Percentiles rank a stretch among this genome's conserved stretches.
Conservation (phyloP, 2,113 vertebrate species). For the Turdus rufiventris region DNA sequence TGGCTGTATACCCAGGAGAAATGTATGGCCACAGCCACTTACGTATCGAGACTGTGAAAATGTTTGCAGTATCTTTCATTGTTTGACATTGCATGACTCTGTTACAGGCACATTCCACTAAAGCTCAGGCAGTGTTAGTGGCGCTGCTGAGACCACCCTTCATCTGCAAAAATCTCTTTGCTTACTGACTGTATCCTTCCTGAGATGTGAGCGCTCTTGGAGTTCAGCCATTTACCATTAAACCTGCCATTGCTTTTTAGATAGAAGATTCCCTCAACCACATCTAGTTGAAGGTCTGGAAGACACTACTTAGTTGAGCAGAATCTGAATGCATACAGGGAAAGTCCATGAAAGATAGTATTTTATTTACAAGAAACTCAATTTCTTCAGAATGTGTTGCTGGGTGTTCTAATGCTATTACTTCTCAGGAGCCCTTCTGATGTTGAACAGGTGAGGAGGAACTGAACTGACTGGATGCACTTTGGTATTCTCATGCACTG, state of each 20-base stretch:
- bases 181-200: not conserved
- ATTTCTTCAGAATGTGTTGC: not conserved
- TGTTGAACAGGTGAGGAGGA: not conserved
- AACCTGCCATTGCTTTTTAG: not conserved
- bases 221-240: not conserved
- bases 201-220: not conserved
- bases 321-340: not conserved
- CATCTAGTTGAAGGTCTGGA: not conserved
- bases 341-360: rapidly evolving
- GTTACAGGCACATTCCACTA: not conserved
- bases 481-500: not conserved
- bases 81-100: not conserved
- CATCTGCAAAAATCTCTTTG: not conserved
- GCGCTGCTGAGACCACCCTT: not conserved
- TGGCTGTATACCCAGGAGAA: not conserved
- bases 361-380: not conserved
- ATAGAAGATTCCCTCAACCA: not conserved
- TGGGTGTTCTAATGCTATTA: not conserved
- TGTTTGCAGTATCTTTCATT: not conserved
- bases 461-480: not conserved
- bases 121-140: not conserved
- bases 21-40: not conserved
- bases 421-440: not conserved
- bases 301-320: not conserved
- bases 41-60: not conserved